phyloP scores from a whole-genome alignment of 1,140 invertebrate genomes.

The Archivesica marissinica region DNA sequence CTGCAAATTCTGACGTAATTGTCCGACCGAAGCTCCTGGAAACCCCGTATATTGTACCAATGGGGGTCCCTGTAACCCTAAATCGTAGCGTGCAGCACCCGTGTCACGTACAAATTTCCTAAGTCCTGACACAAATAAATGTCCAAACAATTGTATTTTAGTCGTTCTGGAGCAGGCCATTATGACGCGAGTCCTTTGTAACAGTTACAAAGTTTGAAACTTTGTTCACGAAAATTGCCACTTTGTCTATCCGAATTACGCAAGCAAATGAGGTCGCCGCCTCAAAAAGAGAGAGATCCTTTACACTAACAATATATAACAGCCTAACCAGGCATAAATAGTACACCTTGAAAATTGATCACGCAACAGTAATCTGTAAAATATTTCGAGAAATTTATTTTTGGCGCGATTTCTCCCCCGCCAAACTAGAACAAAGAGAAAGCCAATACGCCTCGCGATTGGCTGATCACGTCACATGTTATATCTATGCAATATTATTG shows the following conservation, averaged over 20 bases:
- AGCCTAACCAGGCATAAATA: not conserved
- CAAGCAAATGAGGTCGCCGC: not conserved
- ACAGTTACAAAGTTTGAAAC: not conserved
- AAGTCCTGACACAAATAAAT: slow-evolving; percentile 1
- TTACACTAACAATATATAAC: not conserved
- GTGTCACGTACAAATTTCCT: not conserved
- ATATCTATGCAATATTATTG: too few species aligned
- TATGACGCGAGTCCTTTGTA: not conserved
- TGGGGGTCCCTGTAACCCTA: not conserved
- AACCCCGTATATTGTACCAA: not conserved
- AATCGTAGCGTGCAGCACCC: not conserved
- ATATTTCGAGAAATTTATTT: too few species aligned
- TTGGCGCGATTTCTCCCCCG: too few species aligned
- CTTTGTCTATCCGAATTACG: not conserved
- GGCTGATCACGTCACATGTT: too few species aligned
- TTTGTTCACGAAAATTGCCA: too few species aligned
- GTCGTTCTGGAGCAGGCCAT: not conserved
- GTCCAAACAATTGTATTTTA: slow-evolving; percentile 20
- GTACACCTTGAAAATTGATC: not conserved
- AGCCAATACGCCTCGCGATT: too few species aligned
- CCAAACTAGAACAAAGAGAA: too few species aligned
- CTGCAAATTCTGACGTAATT: not conserved
- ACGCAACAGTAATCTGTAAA: too few species aligned
- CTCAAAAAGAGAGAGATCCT: not conserved
- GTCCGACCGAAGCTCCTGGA: not conserved